Evolutionary conservation across 2,113 vertebrate species (phyloP).

Genomic region (Calidris pygmaea): DNA sequence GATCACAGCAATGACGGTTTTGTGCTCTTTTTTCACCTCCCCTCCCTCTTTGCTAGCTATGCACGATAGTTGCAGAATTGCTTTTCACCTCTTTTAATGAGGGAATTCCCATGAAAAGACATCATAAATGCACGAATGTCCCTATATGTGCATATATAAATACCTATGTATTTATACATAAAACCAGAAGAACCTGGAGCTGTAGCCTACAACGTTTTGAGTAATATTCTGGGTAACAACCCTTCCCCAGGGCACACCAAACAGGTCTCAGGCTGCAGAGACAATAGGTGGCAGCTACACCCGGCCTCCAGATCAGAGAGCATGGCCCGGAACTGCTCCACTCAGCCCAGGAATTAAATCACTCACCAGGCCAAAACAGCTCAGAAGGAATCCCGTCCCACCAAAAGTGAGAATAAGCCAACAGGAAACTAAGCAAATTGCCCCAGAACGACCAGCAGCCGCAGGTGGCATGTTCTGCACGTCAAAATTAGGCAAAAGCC

Average conservation of each 20-base stretch:
- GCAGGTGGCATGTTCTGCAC: accelerated
- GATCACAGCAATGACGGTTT: background rate
- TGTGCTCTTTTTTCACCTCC: background rate
- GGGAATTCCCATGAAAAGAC: background rate
- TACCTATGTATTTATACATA: accelerated
- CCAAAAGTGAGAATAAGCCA: accelerated
- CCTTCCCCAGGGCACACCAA: background rate
- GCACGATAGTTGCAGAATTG: accelerated
- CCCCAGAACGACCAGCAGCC: background rate
- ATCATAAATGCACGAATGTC: background rate
- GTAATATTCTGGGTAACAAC: accelerated
- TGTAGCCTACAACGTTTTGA: background rate
- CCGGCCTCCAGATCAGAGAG: background rate
- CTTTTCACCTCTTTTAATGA: background rate
- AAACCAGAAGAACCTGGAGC: background rate
- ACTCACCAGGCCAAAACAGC: accelerated
- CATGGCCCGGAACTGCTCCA: accelerated
- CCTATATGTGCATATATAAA: background rate
- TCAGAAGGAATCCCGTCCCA: accelerated
- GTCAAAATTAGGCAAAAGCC: accelerated
- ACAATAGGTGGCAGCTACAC: background rate
- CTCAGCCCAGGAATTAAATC: background rate
- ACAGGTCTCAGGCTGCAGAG: background rate
- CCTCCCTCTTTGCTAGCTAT: background rate
- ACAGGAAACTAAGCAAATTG: background rate